Evolutionary conservation across 2,113 vertebrate species (phyloP).

Genomic region (chimpanzee (Pan troglodytes)): DNA sequence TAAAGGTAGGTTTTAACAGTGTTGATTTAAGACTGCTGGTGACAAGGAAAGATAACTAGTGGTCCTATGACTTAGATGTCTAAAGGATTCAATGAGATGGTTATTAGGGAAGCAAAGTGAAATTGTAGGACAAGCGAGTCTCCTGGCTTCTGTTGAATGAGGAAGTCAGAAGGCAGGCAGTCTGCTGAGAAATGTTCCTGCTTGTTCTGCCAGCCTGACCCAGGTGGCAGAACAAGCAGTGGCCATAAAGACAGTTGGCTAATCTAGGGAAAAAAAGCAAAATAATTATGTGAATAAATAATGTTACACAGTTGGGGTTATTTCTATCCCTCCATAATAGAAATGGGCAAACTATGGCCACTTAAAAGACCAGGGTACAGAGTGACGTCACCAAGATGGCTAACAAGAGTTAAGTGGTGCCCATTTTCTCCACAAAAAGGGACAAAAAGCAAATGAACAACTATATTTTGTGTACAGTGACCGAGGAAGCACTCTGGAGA

Average conservation of each 20-base stretch:
- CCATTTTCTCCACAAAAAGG: neutral
- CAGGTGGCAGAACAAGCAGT: neutral
- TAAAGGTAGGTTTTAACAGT: neutral
- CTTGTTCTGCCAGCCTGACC: neutral
- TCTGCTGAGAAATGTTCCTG: neutral
- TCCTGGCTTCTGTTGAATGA: neutral
- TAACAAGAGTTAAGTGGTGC: neutral
- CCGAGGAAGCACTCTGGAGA: neutral
- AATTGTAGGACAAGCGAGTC: neutral
- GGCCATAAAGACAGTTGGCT: neutral
- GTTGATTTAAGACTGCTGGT: neutral
- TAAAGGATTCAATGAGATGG: neutral
- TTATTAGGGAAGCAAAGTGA: neutral
- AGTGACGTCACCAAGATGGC: neutral
- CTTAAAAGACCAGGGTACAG: neutral
- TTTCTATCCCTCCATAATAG: neutral
- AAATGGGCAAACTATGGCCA: neutral
- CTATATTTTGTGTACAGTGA: neutral
- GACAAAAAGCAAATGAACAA: neutral
- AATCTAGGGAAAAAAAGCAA: neutral
- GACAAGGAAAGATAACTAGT: conserved; percentile 19
- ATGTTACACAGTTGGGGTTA: neutral
- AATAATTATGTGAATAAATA: conserved; percentile 36
- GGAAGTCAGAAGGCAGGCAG: neutral
- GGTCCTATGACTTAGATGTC: neutral